phyloP scores from a whole-genome alignment of 2,797 vertebrate species.

The Sebastes diploproa region DNA sequence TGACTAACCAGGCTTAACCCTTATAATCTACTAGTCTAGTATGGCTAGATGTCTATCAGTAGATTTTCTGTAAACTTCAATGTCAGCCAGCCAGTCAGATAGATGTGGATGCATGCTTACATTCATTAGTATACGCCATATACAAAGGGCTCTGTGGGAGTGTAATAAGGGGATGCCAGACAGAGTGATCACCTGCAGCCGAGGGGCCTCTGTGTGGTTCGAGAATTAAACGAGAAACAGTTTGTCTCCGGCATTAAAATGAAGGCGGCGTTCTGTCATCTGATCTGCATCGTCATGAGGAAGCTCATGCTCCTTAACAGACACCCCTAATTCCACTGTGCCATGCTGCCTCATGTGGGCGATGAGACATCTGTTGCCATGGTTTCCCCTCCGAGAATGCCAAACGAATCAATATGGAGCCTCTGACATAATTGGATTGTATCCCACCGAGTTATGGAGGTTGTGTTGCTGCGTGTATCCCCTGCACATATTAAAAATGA shows the following conservation, averaged over 20 bases:
- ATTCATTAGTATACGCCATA: background rate
- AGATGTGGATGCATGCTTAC: background rate
- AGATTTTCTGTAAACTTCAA: background rate
- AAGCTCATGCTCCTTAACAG: constrained; percentile 37
- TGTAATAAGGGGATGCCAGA: constrained; percentile 9
- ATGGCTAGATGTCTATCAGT: background rate
- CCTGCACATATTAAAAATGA: constrained; percentile 6
- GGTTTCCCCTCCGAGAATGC: constrained; percentile 72
- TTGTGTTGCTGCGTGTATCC: background rate
- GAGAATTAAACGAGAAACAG: constrained; percentile 8
- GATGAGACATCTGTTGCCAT: constrained; percentile 81
- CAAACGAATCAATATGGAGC: constrained; percentile 70
- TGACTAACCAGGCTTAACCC: background rate
- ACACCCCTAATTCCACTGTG: constrained; percentile 42
- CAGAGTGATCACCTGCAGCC: constrained; percentile 17
- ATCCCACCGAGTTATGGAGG: constrained; percentile 45
- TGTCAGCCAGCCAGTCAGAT: background rate
- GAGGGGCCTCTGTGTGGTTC: background rate
- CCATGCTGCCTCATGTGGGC: constrained; percentile 55
- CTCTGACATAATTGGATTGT: constrained; percentile 74
- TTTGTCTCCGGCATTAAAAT: constrained; percentile 2
- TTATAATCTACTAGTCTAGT: background rate
- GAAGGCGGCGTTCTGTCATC: constrained; percentile 40
- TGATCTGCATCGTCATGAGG: constrained; percentile 42
- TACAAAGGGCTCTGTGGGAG: background rate